Evolutionary conservation across 2,888 invertebrate genomes (phyloP), one percentile per base, ranked within the genome.

Genomic region (Xanthostigma xanthostigma): DNA sequence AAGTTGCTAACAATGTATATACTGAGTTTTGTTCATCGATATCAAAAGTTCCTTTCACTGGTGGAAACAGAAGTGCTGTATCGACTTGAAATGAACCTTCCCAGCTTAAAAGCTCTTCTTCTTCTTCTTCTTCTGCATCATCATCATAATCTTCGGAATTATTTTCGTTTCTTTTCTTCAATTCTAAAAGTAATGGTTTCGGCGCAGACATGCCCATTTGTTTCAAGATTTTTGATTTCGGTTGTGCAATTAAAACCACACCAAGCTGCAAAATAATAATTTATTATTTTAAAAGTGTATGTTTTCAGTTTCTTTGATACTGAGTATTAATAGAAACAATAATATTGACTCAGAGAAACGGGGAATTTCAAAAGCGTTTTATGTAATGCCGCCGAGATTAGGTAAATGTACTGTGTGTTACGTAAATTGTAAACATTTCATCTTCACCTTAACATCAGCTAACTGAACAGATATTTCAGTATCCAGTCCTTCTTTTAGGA

Each of bases 401-500:
- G 3, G 3, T 27, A 27, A 3, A 27, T 27, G 27, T 1, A 27
- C 27, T 6, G 5, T 27, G 27, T 27, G 6, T 27, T 27, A 27
- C 6, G 27, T 27, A 27, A 27, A 27, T 6, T 27, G 27, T 27
- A 27, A 27, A 27, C 27, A 27, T 6, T 27, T 27, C 27, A 27
- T 27, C 27, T 27, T 50, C n/a, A 67, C 73, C 70, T 81, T 83
- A 58, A 79, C 78, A 53, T 76, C 74, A 1, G 84, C 82, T 38
- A 88, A 62, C 56, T 79, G 75, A 2, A 82, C 65, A 9, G 84
- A 81, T 50, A 83, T 59, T 60, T 87, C 84, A 6, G 81, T 75
- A 55, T 85, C 81, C 46, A 88, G 68, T 27, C 77, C 76, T 36
- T 76, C 69, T 9, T 73, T 70, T 50, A 78, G 74, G 2, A 84